Base-by-base conservation (phyloP, 2,113 vertebrate genomes). In the Edolisoma coerulescens region DNA sequence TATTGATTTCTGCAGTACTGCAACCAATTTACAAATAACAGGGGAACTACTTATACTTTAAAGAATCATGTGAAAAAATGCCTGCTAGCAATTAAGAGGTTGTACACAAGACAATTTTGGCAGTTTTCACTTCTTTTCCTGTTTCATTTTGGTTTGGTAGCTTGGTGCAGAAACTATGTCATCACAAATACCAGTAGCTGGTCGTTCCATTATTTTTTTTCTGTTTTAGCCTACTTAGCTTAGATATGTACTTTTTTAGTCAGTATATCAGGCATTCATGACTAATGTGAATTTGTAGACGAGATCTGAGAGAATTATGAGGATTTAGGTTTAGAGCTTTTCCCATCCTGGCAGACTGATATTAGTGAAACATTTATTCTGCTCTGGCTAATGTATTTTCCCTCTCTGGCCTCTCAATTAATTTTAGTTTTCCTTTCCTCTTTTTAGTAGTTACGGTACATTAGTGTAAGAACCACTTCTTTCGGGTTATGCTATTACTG, bases 241-340 rank as follows among this genome's bases (percentile, higher is more conserved):
- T 80, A 86, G 15, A 88, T 30, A 88, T 56, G 76, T 81, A 87
- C 60, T 70, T 88, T 95, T 92, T 45, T 1, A 92, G 90, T 92
- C 90, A 81, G 76, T 67, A 47, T n/a, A 81, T 75, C 87, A 92
- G 68, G 79, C 93, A 93, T 87, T 94, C 83, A 93, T 84, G 60
- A 92, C 76, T 89, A 89, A 94, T 47, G 67, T 90, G 95, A 91
- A 94, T 90, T 86, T 92, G 79, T 60, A 92, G 73, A 95, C 8
- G 68, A 81, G 92, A 97, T 94, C 56, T 67, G 26, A 89, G 68
- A 93, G 93, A 96, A 95, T 96, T 96, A 96, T 75, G 68, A 67
- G 95, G 92, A 96, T 96, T 96, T 96, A 93, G 71, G 37, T 92
- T 96, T 81, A 95, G 86, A 93, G 92, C 80, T 96, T 93, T 93